Percentiles rank a stretch among this genome's conserved stretches.
These are phyloP conservation scores for Glaucopsyche alexis DNA, from an alignment of 2,888 invertebrate species.

Conservation along the genomic window DNA sequence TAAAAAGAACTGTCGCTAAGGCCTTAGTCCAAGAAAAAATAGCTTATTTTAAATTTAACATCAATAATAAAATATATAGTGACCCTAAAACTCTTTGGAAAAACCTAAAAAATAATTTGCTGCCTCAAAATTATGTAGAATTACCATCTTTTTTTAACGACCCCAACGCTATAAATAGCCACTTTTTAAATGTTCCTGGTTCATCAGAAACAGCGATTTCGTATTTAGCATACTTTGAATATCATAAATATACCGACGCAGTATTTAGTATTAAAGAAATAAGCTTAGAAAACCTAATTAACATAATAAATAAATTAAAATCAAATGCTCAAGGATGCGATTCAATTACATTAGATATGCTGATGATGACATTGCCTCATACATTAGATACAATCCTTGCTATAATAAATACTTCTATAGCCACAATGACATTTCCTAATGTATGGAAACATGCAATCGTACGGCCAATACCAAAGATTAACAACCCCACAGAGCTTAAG, in stretches of 20 bases:
- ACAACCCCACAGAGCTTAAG: neutral
- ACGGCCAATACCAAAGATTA: neutral
- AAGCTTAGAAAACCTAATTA: neutral
- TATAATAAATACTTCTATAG: neutral
- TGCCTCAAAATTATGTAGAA: conserved; percentile 12
- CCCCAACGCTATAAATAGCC: conserved; percentile 20
- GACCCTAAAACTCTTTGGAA: conserved; percentile 32
- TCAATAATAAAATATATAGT: conserved; percentile 28
- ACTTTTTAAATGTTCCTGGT: conserved; percentile 26
- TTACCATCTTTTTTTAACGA: conserved; percentile 27
- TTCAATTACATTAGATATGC: conserved; percentile 32
- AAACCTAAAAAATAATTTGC: conserved; percentile 32
- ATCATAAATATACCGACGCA: neutral
- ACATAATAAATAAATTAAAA: conserved; percentile 2
- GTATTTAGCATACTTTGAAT: conserved; percentile 5
- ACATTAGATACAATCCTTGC: conserved; percentile 22
- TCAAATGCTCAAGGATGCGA: conserved; percentile 35
- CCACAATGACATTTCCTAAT: neutral
- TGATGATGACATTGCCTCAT: conserved; percentile 27
- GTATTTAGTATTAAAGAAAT: neutral
- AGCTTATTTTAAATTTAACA: conserved; percentile 32
- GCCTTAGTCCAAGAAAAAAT: conserved; percentile 32
- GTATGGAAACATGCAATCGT: neutral
- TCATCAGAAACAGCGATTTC: neutral
- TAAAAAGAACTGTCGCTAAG: conserved; percentile 29